Conservation (phyloP, 2,113 vertebrate genomes). For the Lathamus discolor region DNA sequence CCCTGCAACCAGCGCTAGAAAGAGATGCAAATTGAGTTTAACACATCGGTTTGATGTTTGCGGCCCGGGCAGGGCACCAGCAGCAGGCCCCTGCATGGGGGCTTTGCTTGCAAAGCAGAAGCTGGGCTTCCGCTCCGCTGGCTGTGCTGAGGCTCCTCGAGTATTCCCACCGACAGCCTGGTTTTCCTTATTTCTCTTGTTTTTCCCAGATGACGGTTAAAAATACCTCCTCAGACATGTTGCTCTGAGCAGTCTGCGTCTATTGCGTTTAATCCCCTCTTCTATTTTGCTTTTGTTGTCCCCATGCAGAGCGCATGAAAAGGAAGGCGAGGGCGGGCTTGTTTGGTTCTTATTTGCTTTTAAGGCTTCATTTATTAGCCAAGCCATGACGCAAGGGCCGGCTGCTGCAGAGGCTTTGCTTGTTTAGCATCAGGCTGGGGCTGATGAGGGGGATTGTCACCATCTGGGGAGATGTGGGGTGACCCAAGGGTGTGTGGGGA, state of each 20-base stretch:
- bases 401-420: background rate
- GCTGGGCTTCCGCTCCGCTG: background rate
- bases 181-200: background rate
- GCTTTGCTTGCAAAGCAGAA: background rate
- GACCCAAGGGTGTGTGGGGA: background rate
- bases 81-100: background rate
- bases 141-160: rapidly evolving
- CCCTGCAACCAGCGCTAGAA: background rate
- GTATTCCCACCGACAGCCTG: background rate
- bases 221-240: background rate
- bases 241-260: background rate
- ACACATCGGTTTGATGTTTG: background rate
- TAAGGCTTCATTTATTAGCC: background rate
- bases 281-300: background rate
- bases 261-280: background rate
- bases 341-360: constrained; percentile 3
- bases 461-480: background rate
- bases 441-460: background rate
- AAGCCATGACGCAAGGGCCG: background rate
- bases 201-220: background rate
- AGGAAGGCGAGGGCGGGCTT: background rate
- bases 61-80: rapidly evolving
- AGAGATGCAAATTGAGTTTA: background rate
- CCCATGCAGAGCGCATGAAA: background rate
- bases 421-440: background rate